Base-by-base conservation (phyloP, 2,888 invertebrate species). In the Patella ulyssiponensis region DNA sequence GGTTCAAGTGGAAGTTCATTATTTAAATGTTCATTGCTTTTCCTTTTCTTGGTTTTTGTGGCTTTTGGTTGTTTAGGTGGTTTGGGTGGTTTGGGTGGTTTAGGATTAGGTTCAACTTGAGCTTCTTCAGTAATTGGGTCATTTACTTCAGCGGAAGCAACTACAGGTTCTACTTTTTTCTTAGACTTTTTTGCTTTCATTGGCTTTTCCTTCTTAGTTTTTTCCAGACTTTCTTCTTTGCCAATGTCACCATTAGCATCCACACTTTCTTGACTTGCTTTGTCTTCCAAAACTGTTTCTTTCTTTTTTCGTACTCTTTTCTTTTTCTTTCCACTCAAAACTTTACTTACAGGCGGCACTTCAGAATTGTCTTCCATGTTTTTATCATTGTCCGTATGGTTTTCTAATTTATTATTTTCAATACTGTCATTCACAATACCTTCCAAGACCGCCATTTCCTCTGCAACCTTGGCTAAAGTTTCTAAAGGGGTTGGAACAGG, bases 251-350 rank as follows among this genome's bases (percentile, higher is more conserved):
- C 58, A 53, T 51, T 27, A 27, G 70, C 75, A 70, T 75, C 54
- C 69, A 76, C 70, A 11, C 74, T 76, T 71, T 81, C 80, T 74
- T 54, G 73, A 69, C 80, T 69, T 15, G 27, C 52, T 17, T 23
- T 44, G 69, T 69, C 70, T 73, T 71, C 75, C 20, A 51, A 51
- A 51, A 14, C 14, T 23, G 23, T 1, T 64, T 73, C 71, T 15
- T 74, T 74, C 51, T 74, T 77, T 71, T 71, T 77, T 71, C 64
- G 33, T 51, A 33, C 23, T 23, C 73, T 51, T 52, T 74, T 77
- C 71, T 74, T 75, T 44, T 64, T 64, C 23, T 64, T 64, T 23
- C 64, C 64, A 44, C 9, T 44, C 9, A 1, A 44, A 64, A 64
- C 23, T 23, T 64, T 23, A 64, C 20, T 23, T 23, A 23, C 20